These are phyloP conservation scores for Coregonus suidteri DNA, from an alignment of 2,797 vertebrate genomes.

Conservation along the genomic window DNA sequence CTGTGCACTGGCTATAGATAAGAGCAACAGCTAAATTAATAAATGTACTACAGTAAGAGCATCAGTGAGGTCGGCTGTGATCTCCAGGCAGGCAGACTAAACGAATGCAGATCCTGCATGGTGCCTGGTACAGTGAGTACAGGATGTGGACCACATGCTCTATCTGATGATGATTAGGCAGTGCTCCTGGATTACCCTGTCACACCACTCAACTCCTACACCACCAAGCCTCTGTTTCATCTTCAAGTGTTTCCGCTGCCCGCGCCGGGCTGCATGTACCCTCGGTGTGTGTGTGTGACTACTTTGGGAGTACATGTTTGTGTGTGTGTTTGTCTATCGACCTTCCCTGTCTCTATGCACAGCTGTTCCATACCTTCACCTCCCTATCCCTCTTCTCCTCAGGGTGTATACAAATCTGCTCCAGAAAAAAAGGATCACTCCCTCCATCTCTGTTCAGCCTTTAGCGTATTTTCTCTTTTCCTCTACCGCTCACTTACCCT, in stretches of 20 bases:
- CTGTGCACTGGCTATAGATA: constrained; percentile 1
- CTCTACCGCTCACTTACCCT: background rate
- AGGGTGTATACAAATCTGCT: constrained; percentile 6
- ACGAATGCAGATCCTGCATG: constrained; percentile 1
- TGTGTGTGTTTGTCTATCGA: background rate
- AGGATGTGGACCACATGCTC: background rate
- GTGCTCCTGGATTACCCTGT: background rate
- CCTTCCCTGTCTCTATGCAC: constrained; percentile 1
- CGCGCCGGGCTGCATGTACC: background rate
- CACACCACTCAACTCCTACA: background rate
- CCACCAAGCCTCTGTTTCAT: background rate
- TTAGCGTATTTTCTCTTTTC: background rate
- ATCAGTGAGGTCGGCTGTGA: background rate
- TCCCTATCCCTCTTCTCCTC: constrained; percentile 6
- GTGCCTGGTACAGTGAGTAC: constrained; percentile 2
- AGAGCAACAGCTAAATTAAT: background rate
- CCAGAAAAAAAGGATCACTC: background rate
- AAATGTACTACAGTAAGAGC: constrained; percentile 5
- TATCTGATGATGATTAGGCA: constrained; percentile 1
- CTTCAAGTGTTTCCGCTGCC: background rate
- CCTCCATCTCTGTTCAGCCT: constrained; percentile 1
- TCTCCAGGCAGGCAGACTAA: constrained; percentile 3
- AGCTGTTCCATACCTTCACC: constrained; percentile 7
- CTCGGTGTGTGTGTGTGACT: background rate
- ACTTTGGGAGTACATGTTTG: background rate